Conservation (phyloP, 2,797 vertebrate species). For the Natrix natrix region DNA sequence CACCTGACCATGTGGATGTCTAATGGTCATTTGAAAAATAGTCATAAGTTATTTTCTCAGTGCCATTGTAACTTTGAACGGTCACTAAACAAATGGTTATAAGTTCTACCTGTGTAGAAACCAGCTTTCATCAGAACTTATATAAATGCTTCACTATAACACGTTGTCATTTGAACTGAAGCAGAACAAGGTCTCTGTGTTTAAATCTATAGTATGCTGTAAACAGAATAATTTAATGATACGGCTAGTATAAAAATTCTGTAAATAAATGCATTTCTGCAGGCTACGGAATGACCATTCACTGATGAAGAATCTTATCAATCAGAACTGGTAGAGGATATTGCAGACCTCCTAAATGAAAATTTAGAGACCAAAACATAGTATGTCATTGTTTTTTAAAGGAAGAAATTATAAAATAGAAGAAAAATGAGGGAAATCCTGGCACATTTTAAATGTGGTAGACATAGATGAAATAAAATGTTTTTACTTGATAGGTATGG, state of each 20-base stretch:
- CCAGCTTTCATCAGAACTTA: not conserved
- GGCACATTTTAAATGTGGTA: conserved; percentile 14
- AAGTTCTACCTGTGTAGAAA: not conserved
- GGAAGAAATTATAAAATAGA: conserved; percentile 31
- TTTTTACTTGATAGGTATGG: conserved; percentile 42
- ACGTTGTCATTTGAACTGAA: not conserved
- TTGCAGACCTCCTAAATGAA: conserved; percentile 3
- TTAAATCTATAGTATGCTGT: not conserved
- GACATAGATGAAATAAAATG: conserved; percentile 42
- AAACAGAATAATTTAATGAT: not conserved
- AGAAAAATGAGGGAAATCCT: conserved; percentile 13
- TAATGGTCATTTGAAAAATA: not conserved
- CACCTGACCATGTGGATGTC: not conserved
- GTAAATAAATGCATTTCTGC: not conserved
- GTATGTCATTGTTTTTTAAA: conserved; percentile 14
- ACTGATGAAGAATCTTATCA: not conserved
- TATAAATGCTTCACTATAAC: not conserved
- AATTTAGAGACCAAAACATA: not conserved
- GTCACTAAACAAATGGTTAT: not conserved
- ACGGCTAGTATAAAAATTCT: not conserved
- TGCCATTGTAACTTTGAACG: not conserved
- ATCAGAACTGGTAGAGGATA: conserved; percentile 3
- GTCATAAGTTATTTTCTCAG: not conserved
- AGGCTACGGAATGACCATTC: not conserved
- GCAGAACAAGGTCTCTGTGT: not conserved